These are phyloP conservation scores for Sprattus sprattus DNA, from an alignment of 2,113 vertebrate genomes.

Conservation along the genomic window DNA sequence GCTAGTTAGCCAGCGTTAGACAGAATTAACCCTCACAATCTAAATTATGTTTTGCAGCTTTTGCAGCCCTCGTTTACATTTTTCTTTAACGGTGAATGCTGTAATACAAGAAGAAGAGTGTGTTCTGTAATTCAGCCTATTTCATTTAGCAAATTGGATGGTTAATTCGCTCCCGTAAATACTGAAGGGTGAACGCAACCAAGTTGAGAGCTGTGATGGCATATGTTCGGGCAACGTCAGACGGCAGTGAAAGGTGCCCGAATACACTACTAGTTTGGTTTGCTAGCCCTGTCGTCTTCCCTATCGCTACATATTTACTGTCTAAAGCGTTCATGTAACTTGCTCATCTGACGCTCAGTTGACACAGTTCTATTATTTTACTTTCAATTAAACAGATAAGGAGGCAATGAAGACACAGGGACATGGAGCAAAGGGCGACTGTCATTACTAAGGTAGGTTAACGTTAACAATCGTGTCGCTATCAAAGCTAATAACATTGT, in stretches of 20 bases:
- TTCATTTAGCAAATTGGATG: not conserved
- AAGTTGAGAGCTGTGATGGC: not conserved
- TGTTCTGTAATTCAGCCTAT: not conserved
- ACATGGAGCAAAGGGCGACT: slow-evolving; percentile 9
- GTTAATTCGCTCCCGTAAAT: not conserved
- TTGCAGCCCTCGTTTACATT: not conserved
- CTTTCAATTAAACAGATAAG: slow-evolving; percentile 7
- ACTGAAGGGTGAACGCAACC: not conserved
- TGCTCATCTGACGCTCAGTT: not conserved
- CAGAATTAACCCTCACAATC: not conserved
- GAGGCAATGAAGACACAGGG: not conserved
- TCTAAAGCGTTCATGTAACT: not conserved
- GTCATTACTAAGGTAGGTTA: slow-evolving; percentile 15
- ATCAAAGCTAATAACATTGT: not conserved
- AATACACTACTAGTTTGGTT: not conserved
- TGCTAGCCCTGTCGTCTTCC: not conserved
- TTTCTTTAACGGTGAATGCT: not conserved
- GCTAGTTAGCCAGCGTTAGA: not conserved
- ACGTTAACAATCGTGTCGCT: not conserved
- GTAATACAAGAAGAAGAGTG: not conserved
- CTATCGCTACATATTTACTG: not conserved
- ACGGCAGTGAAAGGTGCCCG: slow-evolving; percentile 1
- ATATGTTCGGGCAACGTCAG: slow-evolving; percentile 13
- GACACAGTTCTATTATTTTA: slow-evolving; percentile 11
- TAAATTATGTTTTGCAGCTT: not conserved